phyloP scores from a whole-genome alignment of 2,113 vertebrate genomes.

The Protobothrops flavoviridis region DNA sequence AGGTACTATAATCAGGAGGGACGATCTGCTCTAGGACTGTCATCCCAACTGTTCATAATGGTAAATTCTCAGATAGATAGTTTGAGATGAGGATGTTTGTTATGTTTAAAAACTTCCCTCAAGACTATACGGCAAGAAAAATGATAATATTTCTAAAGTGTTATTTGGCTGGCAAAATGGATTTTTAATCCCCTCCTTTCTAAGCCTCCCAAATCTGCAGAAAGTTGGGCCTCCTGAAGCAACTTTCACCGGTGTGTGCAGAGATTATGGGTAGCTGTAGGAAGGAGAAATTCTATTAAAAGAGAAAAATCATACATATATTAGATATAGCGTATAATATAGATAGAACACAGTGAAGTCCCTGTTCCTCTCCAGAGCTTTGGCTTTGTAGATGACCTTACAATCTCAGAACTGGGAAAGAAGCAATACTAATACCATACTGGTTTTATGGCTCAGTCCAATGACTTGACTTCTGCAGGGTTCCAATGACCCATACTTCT shows the following conservation, averaged over 20 bases:
- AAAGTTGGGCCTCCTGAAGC: background rate
- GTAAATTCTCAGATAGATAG: background rate
- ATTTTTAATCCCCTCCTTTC: background rate
- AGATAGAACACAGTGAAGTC: background rate
- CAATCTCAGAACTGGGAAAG: background rate
- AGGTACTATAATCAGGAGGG: background rate
- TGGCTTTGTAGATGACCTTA: background rate
- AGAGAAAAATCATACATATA: background rate
- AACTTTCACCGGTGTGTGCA: background rate
- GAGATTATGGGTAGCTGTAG: background rate
- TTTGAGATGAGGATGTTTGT: background rate
- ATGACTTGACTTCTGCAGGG: background rate
- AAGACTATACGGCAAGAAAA: background rate
- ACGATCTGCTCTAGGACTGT: background rate
- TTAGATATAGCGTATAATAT: background rate
- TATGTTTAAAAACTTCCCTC: background rate
- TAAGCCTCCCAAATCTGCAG: background rate
- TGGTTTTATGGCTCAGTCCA: background rate
- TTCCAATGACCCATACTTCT: background rate
- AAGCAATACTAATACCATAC: too few species aligned
- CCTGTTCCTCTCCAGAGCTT: background rate
- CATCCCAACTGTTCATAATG: background rate
- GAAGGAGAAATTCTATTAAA: background rate
- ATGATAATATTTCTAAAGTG: background rate
- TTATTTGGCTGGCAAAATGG: background rate